Percentiles rank a stretch among this genome's conserved stretches.
phyloP scores from a whole-genome alignment of 1,140 invertebrate genomes.

The Orchestia grillus region DNA sequence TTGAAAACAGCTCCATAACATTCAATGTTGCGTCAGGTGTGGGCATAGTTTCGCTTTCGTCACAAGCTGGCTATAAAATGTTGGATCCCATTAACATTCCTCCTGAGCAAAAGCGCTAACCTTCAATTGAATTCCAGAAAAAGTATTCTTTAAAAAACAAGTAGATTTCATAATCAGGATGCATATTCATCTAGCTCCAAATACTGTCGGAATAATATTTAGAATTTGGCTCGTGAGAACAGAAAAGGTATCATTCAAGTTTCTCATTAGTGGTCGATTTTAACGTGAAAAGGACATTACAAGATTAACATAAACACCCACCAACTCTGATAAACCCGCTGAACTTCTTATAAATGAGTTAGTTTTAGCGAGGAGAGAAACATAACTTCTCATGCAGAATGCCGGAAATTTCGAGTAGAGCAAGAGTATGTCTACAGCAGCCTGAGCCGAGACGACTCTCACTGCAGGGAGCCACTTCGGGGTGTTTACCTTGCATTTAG shows the following conservation, averaged over 20 bases:
- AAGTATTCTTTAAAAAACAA: background rate
- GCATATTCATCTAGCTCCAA: background rate
- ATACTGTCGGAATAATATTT: background rate
- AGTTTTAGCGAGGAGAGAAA: background rate
- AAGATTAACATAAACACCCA: background rate
- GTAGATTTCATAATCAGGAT: background rate
- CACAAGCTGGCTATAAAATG: background rate
- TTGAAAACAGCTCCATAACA: background rate
- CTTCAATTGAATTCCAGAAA: background rate
- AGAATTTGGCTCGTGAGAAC: background rate
- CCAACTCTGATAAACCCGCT: background rate
- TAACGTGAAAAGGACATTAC: background rate
- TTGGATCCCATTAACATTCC: background rate
- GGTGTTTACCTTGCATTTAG: background rate
- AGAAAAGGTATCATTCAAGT: background rate
- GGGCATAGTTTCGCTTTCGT: background rate
- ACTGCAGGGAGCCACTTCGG: background rate
- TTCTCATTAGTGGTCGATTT: background rate
- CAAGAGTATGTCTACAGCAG: background rate
- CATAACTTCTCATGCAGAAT: background rate
- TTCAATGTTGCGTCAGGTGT: background rate
- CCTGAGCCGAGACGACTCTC: background rate
- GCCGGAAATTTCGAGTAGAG: background rate
- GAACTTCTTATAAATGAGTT: background rate
- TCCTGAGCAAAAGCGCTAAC: too few species aligned